A percentile compares a stretch with the other conserved stretches of the same genome.
These are phyloP conservation scores for Tipula confusa DNA, from an alignment of 2,888 invertebrate species.

Conservation along the genomic window DNA sequence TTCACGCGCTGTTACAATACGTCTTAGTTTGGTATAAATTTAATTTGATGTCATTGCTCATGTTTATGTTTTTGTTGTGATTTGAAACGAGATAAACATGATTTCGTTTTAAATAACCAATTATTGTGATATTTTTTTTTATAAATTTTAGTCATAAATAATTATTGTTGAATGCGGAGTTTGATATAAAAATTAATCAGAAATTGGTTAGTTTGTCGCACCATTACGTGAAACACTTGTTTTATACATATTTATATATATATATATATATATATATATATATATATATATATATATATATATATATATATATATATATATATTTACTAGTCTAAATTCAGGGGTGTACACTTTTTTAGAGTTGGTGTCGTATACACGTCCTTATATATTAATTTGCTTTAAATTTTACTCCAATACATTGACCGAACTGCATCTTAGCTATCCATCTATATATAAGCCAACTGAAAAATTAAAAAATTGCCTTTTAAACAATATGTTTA, in stretches of 20 bases:
- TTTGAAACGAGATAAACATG: neutral
- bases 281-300: too few species aligned
- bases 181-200: neutral
- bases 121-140: neutral
- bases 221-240: neutral
- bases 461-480: too few species aligned
- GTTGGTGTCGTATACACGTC: too few species aligned
- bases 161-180: neutral
- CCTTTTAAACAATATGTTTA: too few species aligned
- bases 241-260: neutral
- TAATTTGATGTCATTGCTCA: neutral
- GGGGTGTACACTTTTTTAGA: too few species aligned
- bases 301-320: too few species aligned
- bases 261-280: too few species aligned
- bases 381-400: too few species aligned
- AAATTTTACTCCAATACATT: too few species aligned
- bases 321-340: neutral
- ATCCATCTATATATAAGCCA: too few species aligned
- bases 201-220: conserved; percentile 1
- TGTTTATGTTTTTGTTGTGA: neutral
- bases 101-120: conserved; percentile 9
- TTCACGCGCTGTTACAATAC: neutral
- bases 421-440: too few species aligned
- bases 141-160: neutral
- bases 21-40: neutral